Base-by-base conservation (phyloP, 2,888 invertebrate genomes). In the Dioctria rufipes region DNA sequence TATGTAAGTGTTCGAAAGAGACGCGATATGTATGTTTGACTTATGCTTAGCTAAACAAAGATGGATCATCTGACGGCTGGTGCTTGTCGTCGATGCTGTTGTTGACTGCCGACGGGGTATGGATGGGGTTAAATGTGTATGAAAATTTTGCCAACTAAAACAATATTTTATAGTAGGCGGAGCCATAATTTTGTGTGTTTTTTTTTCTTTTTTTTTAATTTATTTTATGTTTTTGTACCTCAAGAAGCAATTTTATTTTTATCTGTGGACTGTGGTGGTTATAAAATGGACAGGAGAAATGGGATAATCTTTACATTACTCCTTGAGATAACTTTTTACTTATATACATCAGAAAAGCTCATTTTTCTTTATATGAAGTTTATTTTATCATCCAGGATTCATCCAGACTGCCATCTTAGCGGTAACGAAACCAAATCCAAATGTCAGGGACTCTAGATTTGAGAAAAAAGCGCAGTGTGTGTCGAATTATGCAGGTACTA, bases 151-250 rank as follows among this genome's bases (percentile, higher is more conserved):
- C 80, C 69, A 63, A 63, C 63, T 65, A 81, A 25, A 25, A 81
- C 80, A 80, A 81, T 80, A 78, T 81, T 81, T 81, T 79, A 79
- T 81, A 65, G 78, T 71, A 80, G 81, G 81, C 81, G 81, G 81
- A 63, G 81, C 81, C 80, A 81, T 81, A 81, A 25, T 79, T 75
- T 81, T 67, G 51, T 63, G 78, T n/a, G 54, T 51, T 51, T 51
- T 51, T 51, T 51, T 75, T 66, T 80, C 2, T 25, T 25, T 25
- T 25, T 25, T 25, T 25, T 25, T 25, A 25, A 25, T 25, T 25
- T 25, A 1, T 78, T 66, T 54, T 54, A 5, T 11, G 54, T 80
- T 80, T 77, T 69, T 67, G 80, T 81, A 25, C 25, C 25, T 25
- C 58, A 77, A 75, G 61, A 78, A 13, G n/a, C 54, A 66, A 54